Evolutionary conservation across 2,888 invertebrate species (phyloP).

Genomic region (Mimachlamys varia): DNA sequence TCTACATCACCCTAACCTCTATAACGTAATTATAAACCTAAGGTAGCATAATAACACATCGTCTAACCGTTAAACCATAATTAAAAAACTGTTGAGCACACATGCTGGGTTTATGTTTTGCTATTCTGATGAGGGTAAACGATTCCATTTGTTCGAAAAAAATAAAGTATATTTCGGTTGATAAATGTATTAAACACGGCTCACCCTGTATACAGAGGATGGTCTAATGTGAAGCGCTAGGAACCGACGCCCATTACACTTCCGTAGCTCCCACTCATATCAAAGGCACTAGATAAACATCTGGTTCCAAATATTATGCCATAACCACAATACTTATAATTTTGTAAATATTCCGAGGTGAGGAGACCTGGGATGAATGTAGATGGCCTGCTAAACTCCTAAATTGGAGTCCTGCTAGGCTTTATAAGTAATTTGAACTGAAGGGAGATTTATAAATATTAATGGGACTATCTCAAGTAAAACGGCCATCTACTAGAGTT

Average conservation of each 20-base stretch:
- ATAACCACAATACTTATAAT: not conserved
- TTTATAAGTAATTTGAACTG: not conserved
- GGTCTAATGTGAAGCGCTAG: not conserved
- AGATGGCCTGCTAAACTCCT: not conserved
- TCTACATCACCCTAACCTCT: not conserved
- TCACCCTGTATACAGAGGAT: not conserved
- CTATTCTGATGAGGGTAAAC: not conserved
- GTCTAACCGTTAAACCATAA: not conserved
- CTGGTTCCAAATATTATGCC: constrained; percentile 17
- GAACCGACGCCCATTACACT: not conserved
- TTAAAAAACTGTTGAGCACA: not conserved
- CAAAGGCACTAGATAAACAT: not conserved
- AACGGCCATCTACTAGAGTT: not conserved
- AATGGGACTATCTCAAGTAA: not conserved
- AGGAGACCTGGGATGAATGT: not conserved
- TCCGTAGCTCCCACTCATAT: not conserved
- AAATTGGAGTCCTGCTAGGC: not conserved
- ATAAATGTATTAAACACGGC: not conserved
- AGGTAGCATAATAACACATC: not conserved
- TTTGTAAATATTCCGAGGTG: not conserved
- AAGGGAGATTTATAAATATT: not conserved
- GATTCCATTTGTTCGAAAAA: not conserved
- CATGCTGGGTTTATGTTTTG: not conserved
- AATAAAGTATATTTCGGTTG: not conserved
- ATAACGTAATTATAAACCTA: not conserved